Conservation (phyloP, 2,113 vertebrate genomes). For the Psammodynastes pulverulentus region DNA sequence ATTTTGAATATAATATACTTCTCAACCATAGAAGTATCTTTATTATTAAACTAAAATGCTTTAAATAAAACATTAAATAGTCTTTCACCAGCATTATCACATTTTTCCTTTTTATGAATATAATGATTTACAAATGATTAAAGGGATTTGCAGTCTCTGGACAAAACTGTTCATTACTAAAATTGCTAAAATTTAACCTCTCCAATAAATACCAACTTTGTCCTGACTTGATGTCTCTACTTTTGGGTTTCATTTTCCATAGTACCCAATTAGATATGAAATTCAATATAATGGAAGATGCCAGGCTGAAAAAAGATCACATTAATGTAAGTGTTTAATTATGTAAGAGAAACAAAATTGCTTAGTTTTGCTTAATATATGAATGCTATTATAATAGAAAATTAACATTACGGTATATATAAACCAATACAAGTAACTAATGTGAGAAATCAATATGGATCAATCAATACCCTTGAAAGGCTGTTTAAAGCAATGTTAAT, state of each 20-base stretch:
- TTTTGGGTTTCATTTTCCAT: background rate
- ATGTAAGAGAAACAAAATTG: background rate
- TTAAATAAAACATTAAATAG: background rate
- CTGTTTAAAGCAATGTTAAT: background rate
- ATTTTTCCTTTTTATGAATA: slow-evolving; percentile 13
- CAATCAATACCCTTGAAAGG: background rate
- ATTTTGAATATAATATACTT: background rate
- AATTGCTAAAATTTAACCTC: slow-evolving; percentile 28
- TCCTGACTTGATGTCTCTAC: background rate
- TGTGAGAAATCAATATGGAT: background rate
- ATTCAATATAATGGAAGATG: background rate
- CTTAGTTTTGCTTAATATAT: background rate
- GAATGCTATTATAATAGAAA: background rate
- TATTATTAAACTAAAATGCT: slow-evolving; percentile 1
- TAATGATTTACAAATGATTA: slow-evolving; percentile 18
- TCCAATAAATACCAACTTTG: background rate
- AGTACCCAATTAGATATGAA: background rate
- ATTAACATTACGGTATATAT: background rate
- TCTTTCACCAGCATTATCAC: background rate
- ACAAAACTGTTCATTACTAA: slow-evolving; percentile 9
- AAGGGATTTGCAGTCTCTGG: background rate
- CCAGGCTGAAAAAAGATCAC: background rate
- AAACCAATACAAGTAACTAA: background rate
- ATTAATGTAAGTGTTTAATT: slow-evolving; percentile 4
- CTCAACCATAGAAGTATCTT: background rate